A percentile compares a stretch with the other conserved stretches of the same genome.
Conservation (phyloP, 2,888 invertebrate species). For the Sminthurides aquaticus region DNA sequence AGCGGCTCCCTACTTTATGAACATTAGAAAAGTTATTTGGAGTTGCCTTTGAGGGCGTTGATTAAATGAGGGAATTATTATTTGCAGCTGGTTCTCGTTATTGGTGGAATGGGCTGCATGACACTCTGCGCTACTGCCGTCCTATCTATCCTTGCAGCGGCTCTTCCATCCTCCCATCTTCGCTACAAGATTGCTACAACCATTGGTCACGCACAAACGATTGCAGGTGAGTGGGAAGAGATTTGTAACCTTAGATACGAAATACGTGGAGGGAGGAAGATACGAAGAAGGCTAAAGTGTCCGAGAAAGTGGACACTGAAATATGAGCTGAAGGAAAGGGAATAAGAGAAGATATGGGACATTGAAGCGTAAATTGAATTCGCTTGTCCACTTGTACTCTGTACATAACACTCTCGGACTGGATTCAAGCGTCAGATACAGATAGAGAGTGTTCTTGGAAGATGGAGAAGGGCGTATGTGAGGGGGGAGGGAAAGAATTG, state of each 20-base stretch:
- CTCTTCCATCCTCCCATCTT: slow-evolving; percentile 31
- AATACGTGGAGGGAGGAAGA: neutral
- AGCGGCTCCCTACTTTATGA: too few relatives aligned
- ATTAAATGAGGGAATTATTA: neutral
- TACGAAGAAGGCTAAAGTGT: neutral
- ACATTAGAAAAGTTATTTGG: neutral
- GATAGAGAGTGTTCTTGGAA: too few relatives aligned
- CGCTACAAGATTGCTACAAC: slow-evolving; percentile 30
- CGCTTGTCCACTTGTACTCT: too few relatives aligned
- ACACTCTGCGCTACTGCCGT: slow-evolving; percentile 31
- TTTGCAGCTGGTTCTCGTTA: slow-evolving; percentile 27
- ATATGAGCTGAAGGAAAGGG: too few relatives aligned
- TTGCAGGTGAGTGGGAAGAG: slow-evolving; percentile 36
- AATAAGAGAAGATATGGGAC: too few relatives aligned
- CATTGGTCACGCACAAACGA: slow-evolving; percentile 35
- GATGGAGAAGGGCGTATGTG: too few relatives aligned
- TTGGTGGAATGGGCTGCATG: slow-evolving; percentile 34
- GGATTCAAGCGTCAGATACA: too few relatives aligned
- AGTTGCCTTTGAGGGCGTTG: neutral
- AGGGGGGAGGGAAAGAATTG: too few relatives aligned
- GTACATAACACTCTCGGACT: too few relatives aligned
- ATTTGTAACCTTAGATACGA: neutral
- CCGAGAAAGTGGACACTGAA: too few relatives aligned
- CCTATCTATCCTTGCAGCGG: slow-evolving; percentile 30
- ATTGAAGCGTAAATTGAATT: too few relatives aligned